Evolutionary conservation across 1,140 invertebrate genomes (phyloP), one percentile per base, ranked within the genome.

Genomic region (Sitodiplosis mosellana): DNA sequence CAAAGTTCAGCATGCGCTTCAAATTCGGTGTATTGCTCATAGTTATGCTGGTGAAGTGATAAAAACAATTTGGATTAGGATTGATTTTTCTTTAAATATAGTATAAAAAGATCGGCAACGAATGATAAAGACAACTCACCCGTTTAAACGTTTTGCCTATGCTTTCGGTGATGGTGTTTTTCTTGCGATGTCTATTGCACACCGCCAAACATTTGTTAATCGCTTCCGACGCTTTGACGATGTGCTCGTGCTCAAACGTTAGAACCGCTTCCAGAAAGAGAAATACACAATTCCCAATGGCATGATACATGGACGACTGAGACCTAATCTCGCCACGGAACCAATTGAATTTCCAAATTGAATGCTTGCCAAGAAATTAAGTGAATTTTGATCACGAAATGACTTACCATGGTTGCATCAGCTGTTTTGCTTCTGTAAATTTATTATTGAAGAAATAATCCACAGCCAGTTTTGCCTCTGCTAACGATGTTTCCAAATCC

Each of bases 1-100:
- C 88, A 91, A 20, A 97, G 64, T 63, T 98, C 92, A 2, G 93
- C 93, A 70, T 97, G 93, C 17, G 90, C 79, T 69, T 97, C 87
- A 61, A 83, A 75, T 51, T 76, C 72, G 17, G 84, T 82, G 52
- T 84, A 84, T 36, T 67, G 57, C 57, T 83, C 77, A 52, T 84
- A 90, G 62, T 88, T 85, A 12, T 74, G 66, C 64, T 75, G 55
- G n/a, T n/a, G n/a, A n/a, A n/a, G n/a, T n/a, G n/a, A n/a, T n/a
- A n/a, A n/a, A n/a, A n/a, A n/a, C n/a, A n/a, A n/a, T n/a, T n/a
- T n/a, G n/a, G n/a, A n/a, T n/a, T n/a, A n/a, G n/a, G n/a, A n/a
- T n/a, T n/a, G n/a, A n/a, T n/a, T n/a, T n/a, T n/a, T n/a, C n/a
- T n/a, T n/a, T n/a, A n/a, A n/a, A n/a, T n/a, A n/a, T n/a, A n/a